phyloP scores from a whole-genome alignment of 2,113 vertebrate genomes.

The Oreochromis niloticus region DNA sequence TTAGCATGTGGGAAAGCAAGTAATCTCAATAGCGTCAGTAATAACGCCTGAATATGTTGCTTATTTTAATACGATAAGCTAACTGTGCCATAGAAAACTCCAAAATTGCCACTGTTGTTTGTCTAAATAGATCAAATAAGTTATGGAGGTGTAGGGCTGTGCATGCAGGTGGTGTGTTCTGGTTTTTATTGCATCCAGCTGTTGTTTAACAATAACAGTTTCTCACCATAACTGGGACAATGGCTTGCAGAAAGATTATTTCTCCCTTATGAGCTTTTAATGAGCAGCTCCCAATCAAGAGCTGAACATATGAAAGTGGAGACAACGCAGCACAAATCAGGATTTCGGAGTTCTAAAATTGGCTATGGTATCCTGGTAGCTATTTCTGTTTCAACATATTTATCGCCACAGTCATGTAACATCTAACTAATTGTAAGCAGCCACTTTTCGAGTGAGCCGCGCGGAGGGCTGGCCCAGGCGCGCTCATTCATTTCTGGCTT shows the following conservation, averaged over 20 bases:
- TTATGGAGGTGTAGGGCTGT: neutral
- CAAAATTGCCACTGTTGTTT: neutral
- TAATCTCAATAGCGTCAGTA: constrained; percentile 10
- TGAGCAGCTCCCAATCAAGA: neutral
- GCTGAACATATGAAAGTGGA: neutral
- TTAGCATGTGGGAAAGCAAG: constrained; percentile 8
- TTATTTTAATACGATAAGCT: neutral
- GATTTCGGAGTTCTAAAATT: neutral
- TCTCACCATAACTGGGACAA: neutral
- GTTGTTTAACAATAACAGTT: neutral
- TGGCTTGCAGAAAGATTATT: neutral
- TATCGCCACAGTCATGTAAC: neutral
- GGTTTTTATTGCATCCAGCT: neutral
- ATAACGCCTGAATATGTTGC: constrained; percentile 29
- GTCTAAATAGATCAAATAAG: neutral
- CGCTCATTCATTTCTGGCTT: neutral
- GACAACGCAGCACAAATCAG: neutral
- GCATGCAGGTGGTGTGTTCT: neutral
- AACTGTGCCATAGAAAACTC: neutral
- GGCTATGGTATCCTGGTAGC: neutral
- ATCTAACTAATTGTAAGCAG: neutral
- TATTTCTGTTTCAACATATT: neutral
- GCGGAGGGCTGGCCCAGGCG: neutral
- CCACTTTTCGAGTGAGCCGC: neutral
- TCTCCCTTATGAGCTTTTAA: neutral